Base-by-base conservation (phyloP, 2,888 invertebrate species). In the Cryptophagus acutangulus region DNA sequence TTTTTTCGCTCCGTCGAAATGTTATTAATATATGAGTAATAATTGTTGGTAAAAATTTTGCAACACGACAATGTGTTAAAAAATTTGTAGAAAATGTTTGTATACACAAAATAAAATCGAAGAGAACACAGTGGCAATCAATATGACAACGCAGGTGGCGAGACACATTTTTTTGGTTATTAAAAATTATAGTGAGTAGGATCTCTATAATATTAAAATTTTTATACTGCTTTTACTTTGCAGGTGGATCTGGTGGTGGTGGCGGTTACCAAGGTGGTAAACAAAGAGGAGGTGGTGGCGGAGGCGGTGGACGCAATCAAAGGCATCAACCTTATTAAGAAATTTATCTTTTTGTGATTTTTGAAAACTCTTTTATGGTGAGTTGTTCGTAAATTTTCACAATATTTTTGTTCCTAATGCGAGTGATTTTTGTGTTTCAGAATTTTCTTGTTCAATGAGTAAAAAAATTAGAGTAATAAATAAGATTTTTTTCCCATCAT, bases 281-380 rank as follows among this genome's bases (percentile, higher is more conserved):
- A 77, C 87, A 87, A 69, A 86, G 87, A 67, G 73, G 74, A 65
- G 75, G 63, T 53, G 75, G 79, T 65, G 84, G 86, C 66, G 87
- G 87, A 72, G 72, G 73, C 66, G 75, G 77, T 53, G 81, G 83
- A 67, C 79, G 82, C 63, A 87, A 86, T 74, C 87, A 86, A 74
- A 83, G 88, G 80, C 87, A 87, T 77, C 87, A 87, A 75, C 88
- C 88, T 70, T 88, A 88, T 75, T 87, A 84, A 71, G 63, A 64
- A 20, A 26, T 59, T 63, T 62, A 34, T 42, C 45, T 47, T 34
- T 26, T 43, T 44, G 43, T 50, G 48, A 50, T 49, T 50, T 40
- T 30, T 14, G 46, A 36, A 38, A 46, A 40, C 12, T 26, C 33
- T 44, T n/a, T n/a, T 46, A 33, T 47, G 45, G 43, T 49, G 33